Evolutionary conservation across 2,797 vertebrate species (phyloP).

Genomic region (Picus viridis): DNA sequence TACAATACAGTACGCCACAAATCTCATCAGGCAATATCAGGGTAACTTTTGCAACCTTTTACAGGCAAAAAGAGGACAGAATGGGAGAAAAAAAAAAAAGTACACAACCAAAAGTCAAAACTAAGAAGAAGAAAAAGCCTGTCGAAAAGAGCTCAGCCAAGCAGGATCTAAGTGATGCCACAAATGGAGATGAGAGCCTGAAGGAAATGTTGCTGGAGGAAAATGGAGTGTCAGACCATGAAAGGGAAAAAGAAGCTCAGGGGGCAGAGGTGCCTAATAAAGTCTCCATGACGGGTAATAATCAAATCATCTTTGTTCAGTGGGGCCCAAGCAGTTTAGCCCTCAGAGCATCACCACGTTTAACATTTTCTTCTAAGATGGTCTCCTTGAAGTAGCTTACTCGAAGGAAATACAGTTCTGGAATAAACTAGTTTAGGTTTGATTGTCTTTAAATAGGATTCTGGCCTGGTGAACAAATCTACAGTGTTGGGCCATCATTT

Average conservation of each 20-base stretch:
- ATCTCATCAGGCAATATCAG: neutral
- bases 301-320: neutral
- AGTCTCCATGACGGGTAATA: constrained; percentile 74
- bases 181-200: constrained; percentile 68
- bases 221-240: constrained; percentile 77
- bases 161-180: constrained; percentile 54
- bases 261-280: constrained; percentile 50
- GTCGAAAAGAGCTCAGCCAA: constrained; percentile 17
- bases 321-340: neutral
- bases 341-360: neutral
- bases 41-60: constrained; percentile 2
- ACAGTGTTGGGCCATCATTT: neutral
- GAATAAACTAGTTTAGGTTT: neutral
- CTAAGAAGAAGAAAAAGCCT: constrained; percentile 89
- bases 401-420: neutral
- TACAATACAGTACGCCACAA: neutral
- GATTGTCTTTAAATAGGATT: neutral
- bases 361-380: neutral
- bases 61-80: constrained; percentile 89
- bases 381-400: neutral
- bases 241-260: constrained; percentile 80
- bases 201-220: constrained; percentile 64
- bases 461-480: neutral
- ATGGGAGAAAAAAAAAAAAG: constrained; percentile 90
- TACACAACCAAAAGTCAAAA: constrained; percentile 81